Evolutionary conservation across 2,888 invertebrate genomes (phyloP).

Genomic region (Mimumesa dahlbomi): DNA sequence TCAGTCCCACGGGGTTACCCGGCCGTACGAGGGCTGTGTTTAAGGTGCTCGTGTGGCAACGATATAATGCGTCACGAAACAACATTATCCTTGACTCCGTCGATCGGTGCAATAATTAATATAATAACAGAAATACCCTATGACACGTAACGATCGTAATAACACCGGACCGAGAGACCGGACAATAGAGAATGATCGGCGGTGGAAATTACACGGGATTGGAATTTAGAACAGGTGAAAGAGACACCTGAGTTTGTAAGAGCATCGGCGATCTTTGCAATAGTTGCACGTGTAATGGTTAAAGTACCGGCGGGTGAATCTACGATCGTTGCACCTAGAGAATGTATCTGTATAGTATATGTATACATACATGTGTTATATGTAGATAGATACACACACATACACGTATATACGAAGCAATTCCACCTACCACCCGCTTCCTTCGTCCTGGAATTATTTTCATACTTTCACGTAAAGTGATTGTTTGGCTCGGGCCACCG

Average conservation of each 20-base stretch:
- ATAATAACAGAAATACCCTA: constrained; percentile 45
- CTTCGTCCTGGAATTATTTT: constrained; percentile 75
- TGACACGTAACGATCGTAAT: constrained; percentile 48
- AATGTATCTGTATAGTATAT: constrained; percentile 15
- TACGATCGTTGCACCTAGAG: constrained; percentile 22
- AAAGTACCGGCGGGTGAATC: constrained; percentile 16
- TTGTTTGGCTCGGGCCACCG: constrained; percentile 75
- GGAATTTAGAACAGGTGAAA: constrained; percentile 63
- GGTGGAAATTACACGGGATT: constrained; percentile 39
- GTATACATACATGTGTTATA: background rate
- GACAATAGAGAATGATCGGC: constrained; percentile 21
- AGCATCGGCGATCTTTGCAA: constrained; percentile 36
- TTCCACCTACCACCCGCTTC: constrained; percentile 61
- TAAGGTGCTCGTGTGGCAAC: constrained; percentile 31
- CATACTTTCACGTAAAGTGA: constrained; percentile 80
- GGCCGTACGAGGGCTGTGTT: constrained; percentile 12
- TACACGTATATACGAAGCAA: background rate
- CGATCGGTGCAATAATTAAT: constrained; percentile 45
- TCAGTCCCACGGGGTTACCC: background rate
- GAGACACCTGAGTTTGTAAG: constrained; percentile 47
- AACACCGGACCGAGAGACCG: constrained; percentile 8
- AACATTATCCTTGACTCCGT: constrained; percentile 34
- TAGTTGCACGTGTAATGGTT: background rate
- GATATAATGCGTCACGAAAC: constrained; percentile 8
- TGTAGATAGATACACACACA: constrained; percentile 16